Conservation (phyloP, 2,797 vertebrate genomes). For the Cetoscarus ocellatus region DNA sequence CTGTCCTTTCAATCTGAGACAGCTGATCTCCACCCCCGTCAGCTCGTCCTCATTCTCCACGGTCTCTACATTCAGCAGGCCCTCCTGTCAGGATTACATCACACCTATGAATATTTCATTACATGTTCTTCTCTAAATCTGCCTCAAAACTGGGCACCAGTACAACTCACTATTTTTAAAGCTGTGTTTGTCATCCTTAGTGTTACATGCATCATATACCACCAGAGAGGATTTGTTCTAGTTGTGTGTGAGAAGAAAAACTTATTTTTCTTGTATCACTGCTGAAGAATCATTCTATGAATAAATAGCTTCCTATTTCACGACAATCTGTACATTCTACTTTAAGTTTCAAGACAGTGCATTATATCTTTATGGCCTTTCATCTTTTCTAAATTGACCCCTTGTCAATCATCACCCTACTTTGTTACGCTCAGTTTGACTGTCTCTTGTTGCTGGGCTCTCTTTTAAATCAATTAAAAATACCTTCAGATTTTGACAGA, state of each 20-base stretch:
- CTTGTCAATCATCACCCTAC: no score
- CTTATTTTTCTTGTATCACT: not conserved
- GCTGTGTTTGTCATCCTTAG: not conserved
- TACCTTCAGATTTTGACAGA: no score
- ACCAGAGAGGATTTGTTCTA: not conserved
- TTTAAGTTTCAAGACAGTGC: not conserved
- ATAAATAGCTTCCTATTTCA: not conserved
- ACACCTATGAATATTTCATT: slow-evolving; percentile 69
- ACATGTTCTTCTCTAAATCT: slow-evolving; percentile 46
- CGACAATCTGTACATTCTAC: not conserved
- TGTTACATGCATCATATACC: slow-evolving; percentile 6
- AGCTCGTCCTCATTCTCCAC: slow-evolving; percentile 96
- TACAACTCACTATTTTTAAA: slow-evolving; percentile 36
- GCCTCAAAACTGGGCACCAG: slow-evolving; percentile 35
- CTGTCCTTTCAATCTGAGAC: slow-evolving; percentile 97
- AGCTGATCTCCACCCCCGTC: slow-evolving; percentile 97
- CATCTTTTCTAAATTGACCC: not conserved
- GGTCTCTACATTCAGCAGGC: slow-evolving; percentile 95
- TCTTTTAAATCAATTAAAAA: no score
- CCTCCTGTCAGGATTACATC: slow-evolving; percentile 88
- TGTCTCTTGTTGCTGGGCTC: no score
- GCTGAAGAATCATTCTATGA: not conserved
- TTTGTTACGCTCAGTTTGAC: no score
- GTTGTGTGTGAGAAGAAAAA: not conserved
- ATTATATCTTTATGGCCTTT: not conserved